Evolutionary conservation across 2,888 invertebrate species (phyloP), one percentile per base, ranked within the genome.

Genomic region (Temnothorax rugatulus): DNA sequence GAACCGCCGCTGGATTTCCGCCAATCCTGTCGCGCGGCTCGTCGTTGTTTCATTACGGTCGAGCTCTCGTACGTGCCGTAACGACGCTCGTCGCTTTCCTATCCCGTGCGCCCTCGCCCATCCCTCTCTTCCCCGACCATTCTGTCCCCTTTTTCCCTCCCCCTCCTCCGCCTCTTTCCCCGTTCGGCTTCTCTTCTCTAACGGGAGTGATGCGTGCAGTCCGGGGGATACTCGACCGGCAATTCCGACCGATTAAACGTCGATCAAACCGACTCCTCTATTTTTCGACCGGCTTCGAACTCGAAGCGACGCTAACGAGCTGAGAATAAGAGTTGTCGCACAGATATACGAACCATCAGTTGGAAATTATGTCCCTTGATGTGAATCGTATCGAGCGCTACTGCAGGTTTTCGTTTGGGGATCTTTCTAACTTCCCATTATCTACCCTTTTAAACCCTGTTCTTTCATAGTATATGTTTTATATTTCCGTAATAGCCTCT

Each of bases 11-110:
- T 93, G 93, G 92, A 93, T 89, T 83, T 74, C 77, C 76, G 92
- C 93, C 92, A 93, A 92, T 91, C 91, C 89, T 87, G 89, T 90
- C 88, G 82, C 82, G 59, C 71, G 64, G 59, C 77, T 82, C 84
- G 85, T 82, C 85, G 88, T 89, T 89, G 88, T 89, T 89, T 89
- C 89, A 89, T 89, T 89, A 89, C 85, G 82, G 75, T 0, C 86
- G 81, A 84, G 83, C 84, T 84, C 83, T 64, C 59, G 76, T 87
- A 87, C 87, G 86, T 84, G 87, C 86, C 73, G 68, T 84, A 82
- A 50, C 82, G 84, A 73, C 64, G 57, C 52, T 71, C 76, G 54
- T 54, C 77, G 69, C 52, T 82, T 64, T 59, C 25, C 54, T 34
- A 29, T 25, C 68, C 66, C 38, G 66, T 57, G 66, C 5, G 7